These are phyloP conservation scores for Eubucco bourcierii DNA, from an alignment of 2,113 vertebrate species.

Conservation along the genomic window DNA sequence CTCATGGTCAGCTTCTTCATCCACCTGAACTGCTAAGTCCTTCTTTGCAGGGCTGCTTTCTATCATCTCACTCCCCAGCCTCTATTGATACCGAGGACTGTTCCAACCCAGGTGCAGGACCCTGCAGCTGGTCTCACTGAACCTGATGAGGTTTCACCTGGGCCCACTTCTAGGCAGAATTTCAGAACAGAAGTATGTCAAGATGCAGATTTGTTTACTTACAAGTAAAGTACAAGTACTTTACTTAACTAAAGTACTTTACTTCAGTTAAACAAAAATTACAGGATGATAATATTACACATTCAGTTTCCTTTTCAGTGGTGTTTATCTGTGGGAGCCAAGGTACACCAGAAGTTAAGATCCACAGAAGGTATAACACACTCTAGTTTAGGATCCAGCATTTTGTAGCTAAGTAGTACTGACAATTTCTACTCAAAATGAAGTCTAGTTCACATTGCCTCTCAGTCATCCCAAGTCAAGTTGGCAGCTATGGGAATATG, in stretches of 20 bases:
- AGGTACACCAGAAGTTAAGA: background rate
- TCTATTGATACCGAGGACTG: too few relatives aligned
- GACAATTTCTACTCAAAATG: background rate
- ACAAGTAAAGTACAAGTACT: background rate
- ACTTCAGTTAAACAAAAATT: background rate
- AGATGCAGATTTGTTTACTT: background rate
- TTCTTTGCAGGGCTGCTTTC: too few relatives aligned
- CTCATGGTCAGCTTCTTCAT: too few relatives aligned
- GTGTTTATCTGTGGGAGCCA: background rate
- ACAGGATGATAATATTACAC: background rate
- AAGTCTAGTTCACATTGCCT: background rate
- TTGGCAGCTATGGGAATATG: background rate
- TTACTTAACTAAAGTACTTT: too few relatives aligned
- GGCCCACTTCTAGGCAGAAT: too few relatives aligned
- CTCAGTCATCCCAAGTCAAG: background rate
- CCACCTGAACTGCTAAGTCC: too few relatives aligned
- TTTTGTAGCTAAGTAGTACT: background rate
- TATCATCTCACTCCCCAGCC: too few relatives aligned
- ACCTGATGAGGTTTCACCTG: too few relatives aligned
- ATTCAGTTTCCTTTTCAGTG: background rate
- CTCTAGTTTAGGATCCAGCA: background rate
- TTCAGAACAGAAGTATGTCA: too few relatives aligned
- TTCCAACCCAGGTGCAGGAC: too few relatives aligned
- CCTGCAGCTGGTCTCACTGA: too few relatives aligned
- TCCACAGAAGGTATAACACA: background rate